Evolutionary conservation across 2,797 vertebrate species (phyloP), one percentile per base, ranked within the genome.

Genomic region (Salarias fasciatus): DNA sequence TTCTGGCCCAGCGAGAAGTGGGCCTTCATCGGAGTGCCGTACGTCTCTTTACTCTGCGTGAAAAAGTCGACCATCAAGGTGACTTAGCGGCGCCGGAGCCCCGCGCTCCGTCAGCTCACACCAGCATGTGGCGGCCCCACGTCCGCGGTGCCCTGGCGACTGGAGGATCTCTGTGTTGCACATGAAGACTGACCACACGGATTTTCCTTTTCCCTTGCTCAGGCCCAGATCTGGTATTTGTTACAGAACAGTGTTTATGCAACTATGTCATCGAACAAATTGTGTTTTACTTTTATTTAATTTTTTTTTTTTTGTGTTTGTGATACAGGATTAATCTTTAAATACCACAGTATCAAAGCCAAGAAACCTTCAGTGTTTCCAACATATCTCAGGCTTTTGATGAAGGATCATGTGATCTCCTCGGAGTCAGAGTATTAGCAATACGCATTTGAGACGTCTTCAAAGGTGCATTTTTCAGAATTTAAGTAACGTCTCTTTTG

Each of bases 1-100:
- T 99, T 99, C 92, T 99, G 97, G 97, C 97, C 97, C 56, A 99
- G 94, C 11, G 98, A 99, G 89, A 97, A 93, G 46, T 99, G 97
- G 98, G 97, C 97, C 6, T 99, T 99, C 85, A 98, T 99, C 0
- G 97, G 98, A 0, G 93, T 99, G 46, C 98, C 97, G 8, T 99
- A 99, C 0, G 93, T 99, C 79, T 95, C 92, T 35, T 92, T 99
- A 3, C 95, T 99, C 62, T 99, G 94, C 0, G 95, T 94, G 59
- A 96, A 93, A 84, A 98, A 97, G 57, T 91, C 94, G 0, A 78
- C 94, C 0, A 83, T 98, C 81, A 99, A 99, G 90, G 93, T 96
- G 78, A 98, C 97, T 3, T 99, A 94, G 94, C 30, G 47, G 10
- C 24, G 28, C 30, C 15, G 0, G 3, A 33, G 14, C 12, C 38